These are phyloP conservation scores for Saccostrea cuccullata DNA, from an alignment of 1,140 invertebrate genomes.

Conservation along the genomic window DNA sequence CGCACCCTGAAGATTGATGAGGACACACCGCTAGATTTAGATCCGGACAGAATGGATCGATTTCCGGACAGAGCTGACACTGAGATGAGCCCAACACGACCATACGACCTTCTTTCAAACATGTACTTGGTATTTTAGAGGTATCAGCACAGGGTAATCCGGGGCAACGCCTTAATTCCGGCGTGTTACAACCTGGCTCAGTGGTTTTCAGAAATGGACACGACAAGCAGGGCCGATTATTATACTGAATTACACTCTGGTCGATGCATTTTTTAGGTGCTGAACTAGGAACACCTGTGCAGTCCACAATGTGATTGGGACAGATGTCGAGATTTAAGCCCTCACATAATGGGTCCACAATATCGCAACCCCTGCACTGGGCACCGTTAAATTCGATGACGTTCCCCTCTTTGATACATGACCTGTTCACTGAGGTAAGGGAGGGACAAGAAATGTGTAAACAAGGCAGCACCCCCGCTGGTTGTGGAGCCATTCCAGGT, in stretches of 20 bases:
- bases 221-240: background rate
- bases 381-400: background rate
- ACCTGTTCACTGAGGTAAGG: background rate
- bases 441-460: background rate
- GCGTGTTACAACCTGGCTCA: background rate
- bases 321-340: constrained; percentile 9
- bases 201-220: constrained; percentile 22
- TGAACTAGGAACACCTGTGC: background rate
- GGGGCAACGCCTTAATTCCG: constrained; percentile 5
- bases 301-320: constrained; percentile 6
- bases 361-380: background rate
- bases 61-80: constrained; percentile 4
- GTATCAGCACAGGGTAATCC: background rate
- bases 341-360: background rate
- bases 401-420: background rate
- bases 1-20: background rate
- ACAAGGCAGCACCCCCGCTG: background rate
- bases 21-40: background rate
- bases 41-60: background rate
- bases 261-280: constrained; percentile 5
- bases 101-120: background rate
- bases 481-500: background rate
- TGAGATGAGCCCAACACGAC: background rate
- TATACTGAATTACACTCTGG: constrained; percentile 13
- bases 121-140: background rate